These are phyloP conservation scores for Ptilodon capucinus DNA, from an alignment of 2,888 invertebrate species.

Conservation along the genomic window DNA sequence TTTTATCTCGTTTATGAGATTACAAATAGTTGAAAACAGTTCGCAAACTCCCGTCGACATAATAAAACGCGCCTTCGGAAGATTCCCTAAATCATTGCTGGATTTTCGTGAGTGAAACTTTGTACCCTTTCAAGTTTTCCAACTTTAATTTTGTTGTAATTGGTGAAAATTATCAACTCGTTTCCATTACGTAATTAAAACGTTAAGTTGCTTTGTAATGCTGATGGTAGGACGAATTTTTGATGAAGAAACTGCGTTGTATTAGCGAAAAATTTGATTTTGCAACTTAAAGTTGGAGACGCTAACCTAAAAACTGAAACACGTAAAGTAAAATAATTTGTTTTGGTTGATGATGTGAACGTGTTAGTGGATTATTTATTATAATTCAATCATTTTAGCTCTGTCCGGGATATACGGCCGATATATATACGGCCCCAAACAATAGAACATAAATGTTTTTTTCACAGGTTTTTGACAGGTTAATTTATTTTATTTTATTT, in stretches of 20 bases:
- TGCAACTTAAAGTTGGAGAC: too few relatives aligned
- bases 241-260: neutral
- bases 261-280: neutral
- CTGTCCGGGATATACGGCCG: too few relatives aligned
- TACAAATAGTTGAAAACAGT: constrained; percentile 27
- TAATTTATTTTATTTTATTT: too few relatives aligned
- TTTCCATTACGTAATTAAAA: constrained; percentile 22
- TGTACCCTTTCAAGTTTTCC: constrained; percentile 8
- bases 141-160: constrained; percentile 26
- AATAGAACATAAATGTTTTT: too few relatives aligned
- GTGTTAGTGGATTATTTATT: too few relatives aligned
- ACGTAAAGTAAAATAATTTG: too few relatives aligned
- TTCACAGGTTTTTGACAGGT: too few relatives aligned
- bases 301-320: too few relatives aligned
- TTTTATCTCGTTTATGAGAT: constrained; percentile 22
- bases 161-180: constrained; percentile 24
- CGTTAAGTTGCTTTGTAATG: constrained; percentile 9
- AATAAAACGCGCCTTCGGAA: constrained; percentile 15
- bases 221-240: neutral
- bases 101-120: constrained; percentile 21
- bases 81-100: constrained; percentile 16
- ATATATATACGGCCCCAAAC: too few relatives aligned
- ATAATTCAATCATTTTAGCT: too few relatives aligned
- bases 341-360: too few relatives aligned
- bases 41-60: constrained; percentile 15